A percentile compares a stretch with the other conserved stretches of the same genome.
Conservation (phyloP, 2,888 invertebrate species). For the Uropetala carovei region DNA sequence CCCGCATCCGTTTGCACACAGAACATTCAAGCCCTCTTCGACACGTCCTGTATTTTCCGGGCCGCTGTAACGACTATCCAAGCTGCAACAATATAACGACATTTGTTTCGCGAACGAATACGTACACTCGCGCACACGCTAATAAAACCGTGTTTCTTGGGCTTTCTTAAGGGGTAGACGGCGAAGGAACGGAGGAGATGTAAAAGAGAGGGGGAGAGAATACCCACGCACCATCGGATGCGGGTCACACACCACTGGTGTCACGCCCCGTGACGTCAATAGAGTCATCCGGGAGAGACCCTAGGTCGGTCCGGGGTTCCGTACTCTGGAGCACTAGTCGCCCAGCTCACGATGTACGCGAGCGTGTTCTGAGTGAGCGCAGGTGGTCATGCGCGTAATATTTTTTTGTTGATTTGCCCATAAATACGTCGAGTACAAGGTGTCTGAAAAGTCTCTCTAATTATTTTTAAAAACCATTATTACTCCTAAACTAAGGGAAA, state of each 20-base stretch:
- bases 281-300: neutral
- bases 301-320: neutral
- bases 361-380: neutral
- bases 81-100: neutral
- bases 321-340: neutral
- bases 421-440: too few relatives aligned
- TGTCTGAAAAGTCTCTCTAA: too few relatives aligned
- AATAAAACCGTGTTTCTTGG: neutral
- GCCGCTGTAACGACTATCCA: neutral
- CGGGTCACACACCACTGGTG: neutral
- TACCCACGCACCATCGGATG: neutral
- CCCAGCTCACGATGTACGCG: neutral
- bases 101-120: neutral
- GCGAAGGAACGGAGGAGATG: neutral
- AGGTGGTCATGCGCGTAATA: too few relatives aligned
- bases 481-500: too few relatives aligned
- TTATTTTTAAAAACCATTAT: too few relatives aligned
- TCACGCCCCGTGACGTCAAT: conserved; percentile 13
- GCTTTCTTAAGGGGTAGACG: neutral
- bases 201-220: neutral
- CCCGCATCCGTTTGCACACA: neutral
- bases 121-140: neutral
- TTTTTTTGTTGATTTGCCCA: too few relatives aligned
- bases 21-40: neutral
- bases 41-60: neutral